Evolutionary conservation across 2,113 vertebrate species (phyloP), one percentile per base, ranked within the genome.

Genomic region (Rallus limicola): DNA sequence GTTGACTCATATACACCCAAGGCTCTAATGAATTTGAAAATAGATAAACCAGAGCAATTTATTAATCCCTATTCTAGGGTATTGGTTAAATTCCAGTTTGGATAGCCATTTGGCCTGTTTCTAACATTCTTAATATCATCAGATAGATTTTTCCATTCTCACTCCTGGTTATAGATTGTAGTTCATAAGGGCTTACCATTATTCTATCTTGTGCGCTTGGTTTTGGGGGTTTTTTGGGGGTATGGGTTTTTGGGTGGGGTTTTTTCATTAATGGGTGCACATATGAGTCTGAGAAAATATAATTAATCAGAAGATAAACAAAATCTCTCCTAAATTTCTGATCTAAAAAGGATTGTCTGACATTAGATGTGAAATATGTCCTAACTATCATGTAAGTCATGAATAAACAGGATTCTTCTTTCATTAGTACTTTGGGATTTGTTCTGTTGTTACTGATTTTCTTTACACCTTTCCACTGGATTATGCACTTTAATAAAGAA

Each of bases 371-470:
- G 29, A 20, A 31, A 77, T 18, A 67, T 7, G 16, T 11, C 29
- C 9, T 28, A 48, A 59, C 12, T 11, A 31, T 55, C 24, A 46
- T 7, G 9, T 50, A 84, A 63, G 2, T 44, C 16, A 69, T 59
- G 8, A 24, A 78, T 55, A 69, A 69, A 59, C 21, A n/a, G 26
- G 31, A 74, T 69, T 31, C 0, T 28, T 58, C 88, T 48, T 63
- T 24, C 16, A 42, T 29, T 48, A 53, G 4, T 69, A 5, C 15
- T 65, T 52, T 58, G 24, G 17, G 17, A 33, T 88, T 42, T 63
- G 15, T 0, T 2, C 7, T 29, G 7, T 11, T 21, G 3, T 67
- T 8, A 0, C 53, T 60, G 4, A 16, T 4, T 5, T 21, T 78
- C 78, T 85, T 63, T 59, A 31, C 2, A 82, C 2, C 13, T 62